Evolutionary conservation across 53 echinoderm and acorn worm genomes (phyloP), one percentile per base, ranked within the genome.

Genomic region (Echinarachnius parma): DNA sequence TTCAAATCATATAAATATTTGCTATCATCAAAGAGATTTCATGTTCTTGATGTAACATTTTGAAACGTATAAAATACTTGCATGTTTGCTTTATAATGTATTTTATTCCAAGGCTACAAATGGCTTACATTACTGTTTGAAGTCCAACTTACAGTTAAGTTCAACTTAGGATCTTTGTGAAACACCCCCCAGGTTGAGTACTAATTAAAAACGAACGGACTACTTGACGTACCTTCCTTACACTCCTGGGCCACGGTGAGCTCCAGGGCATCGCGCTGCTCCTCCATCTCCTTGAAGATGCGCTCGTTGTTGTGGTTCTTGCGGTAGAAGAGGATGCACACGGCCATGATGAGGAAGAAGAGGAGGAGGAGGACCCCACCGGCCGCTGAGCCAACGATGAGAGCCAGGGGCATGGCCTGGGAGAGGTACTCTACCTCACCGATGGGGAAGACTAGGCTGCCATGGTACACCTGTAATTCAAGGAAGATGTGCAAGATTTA

Each of bases 151-250:
- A n/a, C n/a, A n/a, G n/a, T n/a, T n/a, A n/a, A n/a, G n/a, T n/a
- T n/a, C n/a, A n/a, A n/a, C n/a, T n/a, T n/a, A n/a, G n/a, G n/a
- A n/a, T n/a, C n/a, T n/a, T n/a, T n/a, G n/a, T n/a, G n/a, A n/a
- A n/a, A n/a, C n/a, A n/a, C n/a, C n/a, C n/a, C n/a, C n/a, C n/a
- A n/a, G n/a, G n/a, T n/a, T n/a, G n/a, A n/a, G n/a, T n/a, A n/a
- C n/a, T n/a, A n/a, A n/a, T n/a, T n/a, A n/a, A n/a, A n/a, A n/a
- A n/a, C n/a, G n/a, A n/a, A n/a, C n/a, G n/a, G n/a, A n/a, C n/a
- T n/a, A n/a, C n/a, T n/a, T n/a, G n/a, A n/a, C 66, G 77, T 78
- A 96, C 96, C 91, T 88, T 96, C 96, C 77, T 96, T 96, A 62
- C 96, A 96, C 31, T 91, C 96, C 77, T 96, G 81, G 14, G 91